Evolutionary conservation across 2,797 vertebrate genomes (phyloP).

Genomic region (Bradypodion ventrale): DNA sequence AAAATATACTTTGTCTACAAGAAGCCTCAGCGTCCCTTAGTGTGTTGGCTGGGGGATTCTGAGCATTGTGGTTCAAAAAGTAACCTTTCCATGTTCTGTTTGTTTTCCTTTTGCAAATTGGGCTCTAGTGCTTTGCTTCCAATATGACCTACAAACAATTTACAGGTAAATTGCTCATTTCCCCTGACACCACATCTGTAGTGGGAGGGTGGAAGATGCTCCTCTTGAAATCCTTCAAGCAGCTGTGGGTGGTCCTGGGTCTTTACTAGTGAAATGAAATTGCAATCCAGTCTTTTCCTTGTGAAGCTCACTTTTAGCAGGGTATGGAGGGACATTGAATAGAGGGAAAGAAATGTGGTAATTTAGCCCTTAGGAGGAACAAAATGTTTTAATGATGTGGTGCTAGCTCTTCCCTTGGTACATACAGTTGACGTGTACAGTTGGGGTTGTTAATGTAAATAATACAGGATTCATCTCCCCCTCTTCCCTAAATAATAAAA

Average conservation of each 20-base stretch:
- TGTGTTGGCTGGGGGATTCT: no score
- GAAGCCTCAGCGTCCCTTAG: no score
- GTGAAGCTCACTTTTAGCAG: slow-evolving; percentile 1
- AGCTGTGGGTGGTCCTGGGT: neutral
- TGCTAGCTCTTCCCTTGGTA: slow-evolving; percentile 64
- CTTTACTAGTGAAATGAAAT: neutral
- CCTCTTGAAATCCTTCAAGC: neutral
- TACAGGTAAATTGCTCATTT: neutral
- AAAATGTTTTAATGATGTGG: slow-evolving; percentile 65
- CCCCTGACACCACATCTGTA: neutral
- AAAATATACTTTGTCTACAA: no score
- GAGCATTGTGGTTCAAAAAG: no score
- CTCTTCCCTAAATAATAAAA: slow-evolving; percentile 65
- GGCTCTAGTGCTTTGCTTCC: neutral
- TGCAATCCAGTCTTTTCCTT: neutral
- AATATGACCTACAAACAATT: neutral
- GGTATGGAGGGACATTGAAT: neutral
- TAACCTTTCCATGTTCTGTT: no score
- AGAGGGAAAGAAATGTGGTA: neutral
- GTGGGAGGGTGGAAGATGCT: neutral
- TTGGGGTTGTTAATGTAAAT: slow-evolving; percentile 67
- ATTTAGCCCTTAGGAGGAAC: slow-evolving; percentile 58
- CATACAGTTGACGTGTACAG: slow-evolving; percentile 69
- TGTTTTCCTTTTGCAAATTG: neutral
- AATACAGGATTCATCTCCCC: slow-evolving; percentile 52